A percentile compares a stretch with the other conserved stretches of the same genome.
These are phyloP conservation scores for Petrocephalus sullivani DNA, from an alignment of 2,797 vertebrate species.

Conservation along the genomic window DNA sequence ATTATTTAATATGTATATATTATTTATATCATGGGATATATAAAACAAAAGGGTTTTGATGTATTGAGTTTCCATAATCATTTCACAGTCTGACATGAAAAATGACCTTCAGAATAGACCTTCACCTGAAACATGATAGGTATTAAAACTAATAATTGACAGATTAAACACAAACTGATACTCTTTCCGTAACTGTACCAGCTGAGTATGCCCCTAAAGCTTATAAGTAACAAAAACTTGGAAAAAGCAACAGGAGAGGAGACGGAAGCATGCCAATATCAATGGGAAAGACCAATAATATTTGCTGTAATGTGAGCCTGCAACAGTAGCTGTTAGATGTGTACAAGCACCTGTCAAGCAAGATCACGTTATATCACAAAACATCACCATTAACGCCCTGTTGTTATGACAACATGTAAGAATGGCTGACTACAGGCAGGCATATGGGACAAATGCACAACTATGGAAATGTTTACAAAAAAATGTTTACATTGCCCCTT, in stretches of 20 bases:
- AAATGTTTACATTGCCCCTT: slow-evolving; percentile 47
- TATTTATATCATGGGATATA: not conserved
- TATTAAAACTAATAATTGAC: not conserved
- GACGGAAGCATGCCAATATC: not conserved
- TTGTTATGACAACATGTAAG: slow-evolving; percentile 22
- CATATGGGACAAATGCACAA: slow-evolving; percentile 50
- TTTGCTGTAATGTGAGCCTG: not conserved
- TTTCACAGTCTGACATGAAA: slow-evolving; percentile 8
- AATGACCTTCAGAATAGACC: not conserved
- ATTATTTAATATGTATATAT: slow-evolving; percentile 11
- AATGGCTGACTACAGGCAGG: slow-evolving; percentile 37
- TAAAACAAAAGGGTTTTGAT: not conserved
- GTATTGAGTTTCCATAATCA: not conserved
- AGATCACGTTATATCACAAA: not conserved
- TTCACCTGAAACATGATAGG: not conserved
- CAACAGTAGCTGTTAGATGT: not conserved
- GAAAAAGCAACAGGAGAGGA: not conserved
- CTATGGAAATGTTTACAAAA: slow-evolving; percentile 70
- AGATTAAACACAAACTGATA: not conserved
- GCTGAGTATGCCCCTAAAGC: not conserved
- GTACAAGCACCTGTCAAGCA: not conserved
- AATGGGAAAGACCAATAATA: not conserved
- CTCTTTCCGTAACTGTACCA: not conserved
- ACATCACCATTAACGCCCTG: slow-evolving; percentile 21
- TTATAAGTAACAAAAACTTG: not conserved